phyloP scores from a whole-genome alignment of 2,888 invertebrate genomes.

The Craniophora ligustri region DNA sequence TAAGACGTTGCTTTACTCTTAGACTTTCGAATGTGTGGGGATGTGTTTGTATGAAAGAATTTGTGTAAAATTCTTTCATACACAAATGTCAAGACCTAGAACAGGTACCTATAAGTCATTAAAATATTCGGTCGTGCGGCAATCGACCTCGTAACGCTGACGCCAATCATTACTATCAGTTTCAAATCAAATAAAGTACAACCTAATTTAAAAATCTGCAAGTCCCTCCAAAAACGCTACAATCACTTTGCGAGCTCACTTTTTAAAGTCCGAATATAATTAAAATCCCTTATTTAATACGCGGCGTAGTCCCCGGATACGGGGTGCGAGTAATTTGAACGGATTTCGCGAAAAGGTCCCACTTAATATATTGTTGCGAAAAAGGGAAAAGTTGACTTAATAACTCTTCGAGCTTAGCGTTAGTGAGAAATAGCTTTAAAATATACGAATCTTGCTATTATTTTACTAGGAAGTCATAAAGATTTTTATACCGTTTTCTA shows the following conservation, averaged over 20 bases:
- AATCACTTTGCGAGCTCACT: slow-evolving; percentile 52
- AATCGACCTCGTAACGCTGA: too few species aligned
- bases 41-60: too few species aligned
- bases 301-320: slow-evolving; percentile 51
- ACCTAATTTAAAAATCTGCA: slow-evolving; percentile 19
- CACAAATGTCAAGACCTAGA: too few species aligned
- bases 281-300: slow-evolving; percentile 57
- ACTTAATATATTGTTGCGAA: slow-evolving; percentile 73
- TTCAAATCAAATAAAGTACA: slow-evolving; percentile 9
- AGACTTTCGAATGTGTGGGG: too few species aligned
- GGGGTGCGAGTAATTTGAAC: slow-evolving; percentile 71
- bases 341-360: slow-evolving; percentile 73
- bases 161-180: too few species aligned
- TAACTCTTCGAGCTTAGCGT: slow-evolving; percentile 62
- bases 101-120: too few species aligned
- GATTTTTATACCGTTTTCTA: too few species aligned
- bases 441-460: slow-evolving; percentile 60
- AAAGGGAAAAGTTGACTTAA: slow-evolving; percentile 68
- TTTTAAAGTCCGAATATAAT: slow-evolving; percentile 46
- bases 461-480: too few species aligned
- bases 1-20: too few species aligned
- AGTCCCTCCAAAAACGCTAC: slow-evolving; percentile 24
- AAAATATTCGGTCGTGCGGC: too few species aligned
- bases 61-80: too few species aligned
- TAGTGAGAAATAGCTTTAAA: slow-evolving; percentile 67